These are phyloP conservation scores for Chionomys nivalis DNA, from an alignment of 2,113 vertebrate species.

Conservation along the genomic window DNA sequence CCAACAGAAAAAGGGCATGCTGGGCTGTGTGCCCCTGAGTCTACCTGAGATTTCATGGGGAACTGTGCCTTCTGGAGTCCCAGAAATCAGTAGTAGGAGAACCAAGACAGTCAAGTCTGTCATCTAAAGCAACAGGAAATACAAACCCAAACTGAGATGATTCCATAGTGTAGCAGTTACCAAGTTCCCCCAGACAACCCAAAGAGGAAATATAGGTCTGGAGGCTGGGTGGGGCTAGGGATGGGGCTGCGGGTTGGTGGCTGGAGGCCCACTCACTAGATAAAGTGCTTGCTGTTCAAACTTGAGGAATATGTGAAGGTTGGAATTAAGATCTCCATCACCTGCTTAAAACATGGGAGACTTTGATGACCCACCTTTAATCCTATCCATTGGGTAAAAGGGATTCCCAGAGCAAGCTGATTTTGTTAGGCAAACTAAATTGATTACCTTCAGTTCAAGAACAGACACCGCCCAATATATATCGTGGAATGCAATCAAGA, in stretches of 20 bases:
- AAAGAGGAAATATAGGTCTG: background rate
- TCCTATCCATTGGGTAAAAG: background rate
- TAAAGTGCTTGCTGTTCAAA: background rate
- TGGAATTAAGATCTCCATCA: background rate
- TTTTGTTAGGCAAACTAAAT: background rate
- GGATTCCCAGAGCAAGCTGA: background rate
- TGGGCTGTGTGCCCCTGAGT: background rate
- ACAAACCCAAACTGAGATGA: background rate
- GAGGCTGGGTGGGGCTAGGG: background rate
- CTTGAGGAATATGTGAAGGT: background rate
- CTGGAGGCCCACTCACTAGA: background rate
- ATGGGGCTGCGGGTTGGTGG: background rate
- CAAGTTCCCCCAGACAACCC: background rate
- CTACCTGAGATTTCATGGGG: background rate
- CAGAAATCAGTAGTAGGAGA: background rate
- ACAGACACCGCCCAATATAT: background rate
- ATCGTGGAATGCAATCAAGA: background rate
- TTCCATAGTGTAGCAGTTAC: background rate
- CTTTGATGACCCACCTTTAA: background rate
- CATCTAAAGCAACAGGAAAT: background rate
- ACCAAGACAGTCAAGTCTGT: background rate
- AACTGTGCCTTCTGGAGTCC: background rate
- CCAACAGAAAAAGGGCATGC: background rate
- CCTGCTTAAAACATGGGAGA: background rate
- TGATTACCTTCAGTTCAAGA: background rate